These are phyloP conservation scores for Leptopilina boulardi DNA, from an alignment of 1,140 invertebrate genomes.

Conservation along the genomic window DNA sequence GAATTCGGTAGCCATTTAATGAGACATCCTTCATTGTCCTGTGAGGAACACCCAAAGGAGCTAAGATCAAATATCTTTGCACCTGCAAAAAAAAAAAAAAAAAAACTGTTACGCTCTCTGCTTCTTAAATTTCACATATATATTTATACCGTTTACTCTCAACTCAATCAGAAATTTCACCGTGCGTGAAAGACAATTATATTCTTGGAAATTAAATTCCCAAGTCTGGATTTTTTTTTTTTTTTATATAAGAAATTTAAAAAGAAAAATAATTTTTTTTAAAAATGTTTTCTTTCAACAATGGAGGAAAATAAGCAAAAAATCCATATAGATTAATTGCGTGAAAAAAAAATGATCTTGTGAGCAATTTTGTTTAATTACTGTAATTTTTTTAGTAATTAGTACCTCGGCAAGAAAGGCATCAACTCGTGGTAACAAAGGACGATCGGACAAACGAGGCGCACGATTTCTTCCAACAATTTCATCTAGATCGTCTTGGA, in stretches of 20 bases:
- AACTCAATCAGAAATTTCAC: too few species aligned
- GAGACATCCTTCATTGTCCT: slow-evolving; percentile 76
- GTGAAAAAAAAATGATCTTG: neutral
- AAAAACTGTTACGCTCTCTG: too few species aligned
- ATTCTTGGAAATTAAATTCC: too few species aligned
- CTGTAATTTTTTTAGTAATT: neutral
- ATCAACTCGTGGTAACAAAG: slow-evolving; percentile 64
- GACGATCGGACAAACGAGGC: slow-evolving; percentile 79
- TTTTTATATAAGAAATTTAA: too few species aligned
- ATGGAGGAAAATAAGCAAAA: too few species aligned
- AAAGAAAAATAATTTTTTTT: too few species aligned
- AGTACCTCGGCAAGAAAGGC: slow-evolving; percentile 75
- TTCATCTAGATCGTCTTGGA: slow-evolving; percentile 83
- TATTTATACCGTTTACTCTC: too few species aligned
- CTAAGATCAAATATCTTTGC: slow-evolving; percentile 78
- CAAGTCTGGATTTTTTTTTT: too few species aligned
- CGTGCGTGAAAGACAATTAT: too few species aligned
- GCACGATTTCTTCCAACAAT: slow-evolving; percentile 78
- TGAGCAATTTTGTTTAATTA: neutral
- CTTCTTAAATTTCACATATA: too few species aligned
- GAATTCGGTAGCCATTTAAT: slow-evolving; percentile 80
- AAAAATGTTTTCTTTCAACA: too few species aligned
- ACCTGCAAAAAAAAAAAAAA: slow-evolving; percentile 74
- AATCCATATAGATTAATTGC: too few species aligned
- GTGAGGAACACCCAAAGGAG: slow-evolving; percentile 81